A percentile compares a stretch with the other conserved stretches of the same genome.
phyloP scores from a whole-genome alignment of 2,113 vertebrate genomes.

The Labeo rohita region DNA sequence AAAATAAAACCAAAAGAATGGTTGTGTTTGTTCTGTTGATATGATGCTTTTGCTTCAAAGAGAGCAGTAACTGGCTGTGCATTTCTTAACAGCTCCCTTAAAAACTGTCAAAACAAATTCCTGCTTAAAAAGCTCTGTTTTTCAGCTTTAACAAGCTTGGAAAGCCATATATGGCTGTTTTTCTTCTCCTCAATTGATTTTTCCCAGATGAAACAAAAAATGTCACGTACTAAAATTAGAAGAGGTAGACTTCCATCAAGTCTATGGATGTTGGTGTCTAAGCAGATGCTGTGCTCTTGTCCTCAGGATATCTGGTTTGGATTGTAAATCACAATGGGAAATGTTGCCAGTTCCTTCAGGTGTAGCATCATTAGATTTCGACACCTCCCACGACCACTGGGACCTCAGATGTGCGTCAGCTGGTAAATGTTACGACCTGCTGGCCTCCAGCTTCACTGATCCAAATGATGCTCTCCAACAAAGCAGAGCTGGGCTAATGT shows the following conservation, averaged over 20 bases:
- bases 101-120: constrained; percentile 11
- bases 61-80: neutral
- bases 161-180: neutral
- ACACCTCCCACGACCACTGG: neutral
- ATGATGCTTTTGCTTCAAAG: neutral
- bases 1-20: constrained; percentile 12
- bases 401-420: constrained; percentile 55
- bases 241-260: neutral
- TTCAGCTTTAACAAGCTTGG: neutral
- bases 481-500: neutral
- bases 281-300: neutral
- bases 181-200: neutral
- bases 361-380: constrained; percentile 35
- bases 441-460: neutral
- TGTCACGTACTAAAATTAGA: constrained; percentile 30
- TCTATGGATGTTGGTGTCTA: neutral
- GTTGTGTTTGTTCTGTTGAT: neutral
- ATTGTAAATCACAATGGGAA: constrained; percentile 36
- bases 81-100: neutral
- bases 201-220: constrained; percentile 3
- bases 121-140: neutral
- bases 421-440: constrained; percentile 53
- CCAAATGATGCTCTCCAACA: neutral
- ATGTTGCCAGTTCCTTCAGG: constrained; percentile 42
- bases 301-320: neutral